phyloP scores from a whole-genome alignment of 2,888 invertebrate genomes.

The Scelioninae gen. 1 region DNA sequence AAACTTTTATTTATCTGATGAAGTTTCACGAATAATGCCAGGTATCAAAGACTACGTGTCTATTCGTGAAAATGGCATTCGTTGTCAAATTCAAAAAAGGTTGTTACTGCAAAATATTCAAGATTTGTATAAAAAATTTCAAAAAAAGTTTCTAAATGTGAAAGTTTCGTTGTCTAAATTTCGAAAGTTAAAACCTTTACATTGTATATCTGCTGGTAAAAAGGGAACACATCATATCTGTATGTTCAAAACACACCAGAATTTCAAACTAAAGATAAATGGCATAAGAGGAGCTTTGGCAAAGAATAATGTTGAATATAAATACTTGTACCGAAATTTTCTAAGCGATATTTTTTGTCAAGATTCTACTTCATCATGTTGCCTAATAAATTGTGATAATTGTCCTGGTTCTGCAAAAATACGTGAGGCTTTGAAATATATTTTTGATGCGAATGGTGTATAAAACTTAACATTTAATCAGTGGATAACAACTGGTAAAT shows the following conservation, averaged over 20 bases:
- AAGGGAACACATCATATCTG: neutral
- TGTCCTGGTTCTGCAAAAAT: too few species aligned
- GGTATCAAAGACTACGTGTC: conserved; percentile 2
- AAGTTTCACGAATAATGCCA: conserved; percentile 16
- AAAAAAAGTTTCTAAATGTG: neutral
- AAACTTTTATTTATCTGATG: conserved; percentile 17
- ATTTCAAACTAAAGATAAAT: conserved; percentile 2
- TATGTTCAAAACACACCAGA: neutral
- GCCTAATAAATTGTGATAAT: too few species aligned
- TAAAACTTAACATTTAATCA: too few species aligned
- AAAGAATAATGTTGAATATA: neutral
- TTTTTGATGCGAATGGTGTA: too few species aligned
- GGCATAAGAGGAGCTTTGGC: neutral
- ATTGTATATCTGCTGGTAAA: conserved; percentile 5
- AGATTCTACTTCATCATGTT: too few species aligned
- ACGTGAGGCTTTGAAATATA: too few species aligned
- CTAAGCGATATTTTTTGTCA: too few species aligned
- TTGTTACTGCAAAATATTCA: neutral
- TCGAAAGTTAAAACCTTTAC: neutral
- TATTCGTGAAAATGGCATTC: neutral
- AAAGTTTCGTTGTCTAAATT: neutral
- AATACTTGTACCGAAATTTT: neutral
- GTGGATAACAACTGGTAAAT: too few species aligned
- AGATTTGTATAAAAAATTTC: neutral
- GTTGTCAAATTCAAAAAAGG: neutral